phyloP scores from a whole-genome alignment of 1,140 invertebrate species.

The Musca domestica region DNA sequence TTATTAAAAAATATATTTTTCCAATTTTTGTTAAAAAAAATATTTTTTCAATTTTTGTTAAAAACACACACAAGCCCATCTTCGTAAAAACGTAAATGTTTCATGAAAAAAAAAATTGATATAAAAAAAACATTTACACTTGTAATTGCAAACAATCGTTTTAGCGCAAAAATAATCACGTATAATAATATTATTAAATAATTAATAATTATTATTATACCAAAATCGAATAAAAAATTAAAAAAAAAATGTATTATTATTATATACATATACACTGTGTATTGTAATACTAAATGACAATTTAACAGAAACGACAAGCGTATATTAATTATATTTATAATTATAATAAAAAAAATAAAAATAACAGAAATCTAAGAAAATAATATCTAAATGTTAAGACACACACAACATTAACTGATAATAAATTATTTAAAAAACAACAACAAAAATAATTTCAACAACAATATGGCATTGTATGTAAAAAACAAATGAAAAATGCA shows the following conservation, averaged over 20 bases:
- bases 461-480: slow-evolving; percentile 24
- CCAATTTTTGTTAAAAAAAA: slow-evolving; percentile 1
- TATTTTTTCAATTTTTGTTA: background rate
- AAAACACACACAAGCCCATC: background rate
- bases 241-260: background rate
- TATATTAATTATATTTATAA: background rate
- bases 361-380: background rate
- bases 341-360: slow-evolving; percentile 6
- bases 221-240: slow-evolving; percentile 2
- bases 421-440: background rate
- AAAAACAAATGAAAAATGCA: slow-evolving; percentile 28
- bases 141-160: slow-evolving; percentile 31
- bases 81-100: background rate
- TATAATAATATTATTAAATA: slow-evolving; percentile 32
- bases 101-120: background rate
- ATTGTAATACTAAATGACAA: slow-evolving; percentile 28
- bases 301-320: slow-evolving; percentile 5
- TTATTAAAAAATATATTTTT: background rate
- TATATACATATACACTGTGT: slow-evolving; percentile 3
- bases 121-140: slow-evolving; percentile 16
- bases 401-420: background rate
- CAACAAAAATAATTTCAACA: background rate
- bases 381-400: background rate
- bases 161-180: slow-evolving; percentile 21
- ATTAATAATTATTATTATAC: slow-evolving; percentile 27